phyloP scores from a whole-genome alignment of 1,140 invertebrate species.

The Gryon sp. region DNA sequence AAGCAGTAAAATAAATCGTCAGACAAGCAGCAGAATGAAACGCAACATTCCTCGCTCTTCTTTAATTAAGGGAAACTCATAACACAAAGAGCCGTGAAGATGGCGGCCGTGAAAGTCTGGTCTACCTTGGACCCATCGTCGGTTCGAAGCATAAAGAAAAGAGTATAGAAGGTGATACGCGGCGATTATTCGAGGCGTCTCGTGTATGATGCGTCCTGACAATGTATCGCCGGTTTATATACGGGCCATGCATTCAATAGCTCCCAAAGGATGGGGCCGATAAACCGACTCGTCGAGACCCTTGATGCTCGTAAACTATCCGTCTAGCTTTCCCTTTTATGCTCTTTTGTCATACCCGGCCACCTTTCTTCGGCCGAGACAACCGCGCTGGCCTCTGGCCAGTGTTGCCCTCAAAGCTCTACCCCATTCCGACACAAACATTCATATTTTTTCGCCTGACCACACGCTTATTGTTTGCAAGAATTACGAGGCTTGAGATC shows the following conservation, averaged over 20 bases:
- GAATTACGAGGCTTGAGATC: too few species aligned
- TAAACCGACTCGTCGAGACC: constrained; percentile 68
- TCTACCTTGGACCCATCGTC: constrained; percentile 4
- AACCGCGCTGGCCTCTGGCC: constrained; percentile 46
- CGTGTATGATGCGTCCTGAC: constrained; percentile 46
- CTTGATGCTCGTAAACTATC: constrained; percentile 68
- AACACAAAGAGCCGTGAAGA: constrained; percentile 5
- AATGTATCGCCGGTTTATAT: constrained; percentile 67
- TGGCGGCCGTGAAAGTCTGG: background rate
- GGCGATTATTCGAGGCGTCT: constrained; percentile 11
- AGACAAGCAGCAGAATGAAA: too few species aligned
- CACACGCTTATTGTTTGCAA: constrained; percentile 3
- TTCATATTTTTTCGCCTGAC: constrained; percentile 31
- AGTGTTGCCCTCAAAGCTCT: constrained; percentile 8
- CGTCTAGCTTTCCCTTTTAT: constrained; percentile 42
- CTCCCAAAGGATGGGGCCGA: constrained; percentile 64
- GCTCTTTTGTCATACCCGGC: constrained; percentile 37
- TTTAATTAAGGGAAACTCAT: constrained; percentile 16
- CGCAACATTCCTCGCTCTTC: constrained; percentile 3
- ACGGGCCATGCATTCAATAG: constrained; percentile 67
- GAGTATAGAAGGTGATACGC: constrained; percentile 9
- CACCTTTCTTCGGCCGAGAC: constrained; percentile 38
- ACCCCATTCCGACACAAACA: background rate
- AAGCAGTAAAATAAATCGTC: too few species aligned
- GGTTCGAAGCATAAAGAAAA: constrained; percentile 14